Percentiles rank a stretch among this genome's conserved stretches.
These are phyloP conservation scores for Ceyx margarethae DNA, from an alignment of 2,113 vertebrate species.

Conservation along the genomic window DNA sequence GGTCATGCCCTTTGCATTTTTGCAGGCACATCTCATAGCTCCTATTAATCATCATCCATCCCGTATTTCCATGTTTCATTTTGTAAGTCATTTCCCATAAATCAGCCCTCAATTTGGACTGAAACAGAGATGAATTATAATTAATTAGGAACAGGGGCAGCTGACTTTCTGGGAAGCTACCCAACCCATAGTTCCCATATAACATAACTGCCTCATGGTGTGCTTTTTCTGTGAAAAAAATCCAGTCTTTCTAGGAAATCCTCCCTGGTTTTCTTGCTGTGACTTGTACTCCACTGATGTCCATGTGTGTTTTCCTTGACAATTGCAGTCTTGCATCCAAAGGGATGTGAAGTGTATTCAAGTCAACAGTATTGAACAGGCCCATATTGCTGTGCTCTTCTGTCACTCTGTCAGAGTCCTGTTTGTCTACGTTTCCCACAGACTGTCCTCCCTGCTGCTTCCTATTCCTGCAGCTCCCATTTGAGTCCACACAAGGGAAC, in stretches of 20 bases:
- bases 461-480: background rate
- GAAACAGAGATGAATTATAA: slow-evolving; percentile 53
- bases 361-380: background rate
- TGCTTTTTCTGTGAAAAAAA: slow-evolving; percentile 50
- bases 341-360: slow-evolving; percentile 32
- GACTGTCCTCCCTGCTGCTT: background rate
- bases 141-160: slow-evolving; percentile 67
- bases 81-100: slow-evolving; percentile 51
- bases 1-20: slow-evolving; percentile 34
- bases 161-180: slow-evolving; percentile 62
- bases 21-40: slow-evolving; percentile 25
- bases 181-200: slow-evolving; percentile 60
- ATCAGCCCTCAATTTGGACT: slow-evolving; percentile 55
- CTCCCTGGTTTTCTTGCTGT: background rate
- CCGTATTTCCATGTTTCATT: slow-evolving; percentile 45
- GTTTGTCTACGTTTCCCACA: background rate
- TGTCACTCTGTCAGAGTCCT: background rate
- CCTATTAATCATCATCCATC: slow-evolving; percentile 34
- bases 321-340: slow-evolving; percentile 25
- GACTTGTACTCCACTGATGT: background rate
- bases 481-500: background rate
- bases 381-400: background rate
- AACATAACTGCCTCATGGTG: slow-evolving; percentile 31
- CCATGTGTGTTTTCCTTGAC: background rate
- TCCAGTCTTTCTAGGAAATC: slow-evolving; percentile 44